Percentiles rank a stretch among this genome's conserved stretches.
Conservation (phyloP, 2,888 invertebrate species). For the Amitus sp. region DNA sequence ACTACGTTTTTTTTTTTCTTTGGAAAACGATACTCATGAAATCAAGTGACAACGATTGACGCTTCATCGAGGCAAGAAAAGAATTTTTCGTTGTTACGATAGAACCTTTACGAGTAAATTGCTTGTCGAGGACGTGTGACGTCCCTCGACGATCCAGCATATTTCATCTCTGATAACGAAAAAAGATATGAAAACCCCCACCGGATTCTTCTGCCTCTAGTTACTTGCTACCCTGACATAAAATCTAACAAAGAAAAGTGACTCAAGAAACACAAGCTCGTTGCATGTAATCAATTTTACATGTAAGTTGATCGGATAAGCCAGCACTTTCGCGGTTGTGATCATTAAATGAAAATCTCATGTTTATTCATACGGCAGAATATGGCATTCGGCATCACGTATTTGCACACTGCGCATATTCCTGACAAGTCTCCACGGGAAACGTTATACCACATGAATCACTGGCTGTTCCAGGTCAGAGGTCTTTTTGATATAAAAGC, state of each 20-base stretch:
- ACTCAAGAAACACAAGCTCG: constrained; percentile 8
- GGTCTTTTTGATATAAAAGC: constrained; percentile 17
- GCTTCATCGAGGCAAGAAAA: background rate
- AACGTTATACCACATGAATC: constrained; percentile 17
- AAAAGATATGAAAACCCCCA: background rate
- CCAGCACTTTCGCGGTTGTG: constrained; percentile 21
- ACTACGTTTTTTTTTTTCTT: background rate
- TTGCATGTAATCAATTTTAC: constrained; percentile 31
- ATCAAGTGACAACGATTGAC: background rate
- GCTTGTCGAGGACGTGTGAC: background rate
- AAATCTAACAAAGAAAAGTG: background rate
- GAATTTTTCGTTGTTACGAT: background rate
- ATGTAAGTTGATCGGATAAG: constrained; percentile 23
- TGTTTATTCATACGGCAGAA: constrained; percentile 30
- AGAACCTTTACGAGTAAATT: background rate
- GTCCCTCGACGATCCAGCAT: background rate
- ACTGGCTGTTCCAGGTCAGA: constrained; percentile 9
- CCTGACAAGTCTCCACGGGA: constrained; percentile 17
- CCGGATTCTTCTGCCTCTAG: background rate
- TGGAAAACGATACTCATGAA: background rate
- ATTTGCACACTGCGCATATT: constrained; percentile 22
- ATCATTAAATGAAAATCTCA: constrained; percentile 25
- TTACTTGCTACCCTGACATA: too few relatives aligned
- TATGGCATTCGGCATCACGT: constrained; percentile 20
- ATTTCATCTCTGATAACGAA: background rate